Percentiles rank a stretch among this genome's conserved stretches.
Evolutionary conservation across 2,888 invertebrate genomes (phyloP).

Genomic region (Eupithecia inturbata): DNA sequence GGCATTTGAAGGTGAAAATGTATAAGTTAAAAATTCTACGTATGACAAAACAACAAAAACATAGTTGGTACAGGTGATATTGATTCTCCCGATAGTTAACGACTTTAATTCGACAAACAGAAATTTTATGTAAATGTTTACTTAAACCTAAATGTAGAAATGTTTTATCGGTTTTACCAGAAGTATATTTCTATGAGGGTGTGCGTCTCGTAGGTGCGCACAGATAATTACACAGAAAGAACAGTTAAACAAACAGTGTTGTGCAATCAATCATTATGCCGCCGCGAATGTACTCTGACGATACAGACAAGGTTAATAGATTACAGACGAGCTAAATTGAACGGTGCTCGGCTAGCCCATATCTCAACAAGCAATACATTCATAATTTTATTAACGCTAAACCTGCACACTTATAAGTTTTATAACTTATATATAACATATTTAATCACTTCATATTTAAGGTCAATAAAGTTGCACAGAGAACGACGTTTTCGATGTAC

Average conservation of each 20-base stretch:
- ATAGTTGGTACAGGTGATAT: constrained; percentile 37
- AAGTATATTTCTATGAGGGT: constrained; percentile 24
- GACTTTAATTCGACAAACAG: constrained; percentile 22
- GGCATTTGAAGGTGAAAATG: constrained; percentile 63
- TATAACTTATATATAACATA: background rate
- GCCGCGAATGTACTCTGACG: constrained; percentile 45
- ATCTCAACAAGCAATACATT: constrained; percentile 16
- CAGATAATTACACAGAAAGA: constrained; percentile 34
- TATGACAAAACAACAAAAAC: constrained; percentile 18
- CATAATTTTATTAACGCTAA: background rate
- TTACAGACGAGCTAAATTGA: constrained; percentile 58
- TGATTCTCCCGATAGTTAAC: constrained; percentile 17
- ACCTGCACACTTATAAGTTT: constrained; percentile 10
- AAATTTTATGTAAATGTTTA: constrained; percentile 30
- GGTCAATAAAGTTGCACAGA: constrained; percentile 24
- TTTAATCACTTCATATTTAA: constrained; percentile 12
- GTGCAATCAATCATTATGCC: constrained; percentile 59
- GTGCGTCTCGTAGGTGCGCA: constrained; percentile 24
- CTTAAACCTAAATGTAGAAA: constrained; percentile 22
- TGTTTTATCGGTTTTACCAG: constrained; percentile 35
- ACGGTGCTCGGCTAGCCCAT: constrained; percentile 50
- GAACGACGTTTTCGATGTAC: constrained; percentile 18
- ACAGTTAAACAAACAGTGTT: constrained; percentile 66
- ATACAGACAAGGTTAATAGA: constrained; percentile 66
- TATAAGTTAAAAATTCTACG: background rate